Base-by-base conservation (phyloP, 2,113 vertebrate genomes). In the Plecturocebus donacophilus region DNA sequence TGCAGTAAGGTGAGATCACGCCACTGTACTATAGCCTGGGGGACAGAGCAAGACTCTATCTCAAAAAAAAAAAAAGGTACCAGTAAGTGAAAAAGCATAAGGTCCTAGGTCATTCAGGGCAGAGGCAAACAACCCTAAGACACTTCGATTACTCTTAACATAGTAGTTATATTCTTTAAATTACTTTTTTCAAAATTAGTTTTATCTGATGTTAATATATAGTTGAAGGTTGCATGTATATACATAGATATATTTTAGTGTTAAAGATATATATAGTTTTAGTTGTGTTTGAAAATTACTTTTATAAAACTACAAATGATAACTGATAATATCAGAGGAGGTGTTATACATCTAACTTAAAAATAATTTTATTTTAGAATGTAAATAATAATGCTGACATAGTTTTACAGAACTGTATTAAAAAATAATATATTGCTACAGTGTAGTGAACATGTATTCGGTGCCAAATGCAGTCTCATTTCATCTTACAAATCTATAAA, bases 401-500 rank as follows among this genome's bases (percentile, higher is more conserved):
- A 90, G 47, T 93, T 93, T 82, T 71, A 70, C 6, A 40, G 23
- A 79, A 94, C 23, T 71, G 61, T 61, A 61, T 0, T 77, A 58
- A 93, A 94, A 92, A 82, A 27, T 2, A 52, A 71, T 32, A 64
- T 75, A 85, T 56, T 80, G 4, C 1, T 92, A 58, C 49, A 35
- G 38, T 89, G 1, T 86, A 58, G 4, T 40, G 17, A 94, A 61
- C 21, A 38, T n/a, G 30, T 58, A 73, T 35, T 73, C 2, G 13
- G 23, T 84, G 68, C 52, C 66, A 8, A 23, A 56, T 23, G 38
- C 25, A 87, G 56, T 82, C 38, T 64, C 58, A 91, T 40, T 96
- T 82, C n/a, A 82, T 75, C 10, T 91, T 75, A 96, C 49, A 85
- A 89, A 93, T 85, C 10, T 84, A n/a, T 35, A 79, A 92, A 38